Evolutionary conservation across 2,888 invertebrate species (phyloP), one percentile per base, ranked within the genome.

Genomic region (Cyclophora punctaria): DNA sequence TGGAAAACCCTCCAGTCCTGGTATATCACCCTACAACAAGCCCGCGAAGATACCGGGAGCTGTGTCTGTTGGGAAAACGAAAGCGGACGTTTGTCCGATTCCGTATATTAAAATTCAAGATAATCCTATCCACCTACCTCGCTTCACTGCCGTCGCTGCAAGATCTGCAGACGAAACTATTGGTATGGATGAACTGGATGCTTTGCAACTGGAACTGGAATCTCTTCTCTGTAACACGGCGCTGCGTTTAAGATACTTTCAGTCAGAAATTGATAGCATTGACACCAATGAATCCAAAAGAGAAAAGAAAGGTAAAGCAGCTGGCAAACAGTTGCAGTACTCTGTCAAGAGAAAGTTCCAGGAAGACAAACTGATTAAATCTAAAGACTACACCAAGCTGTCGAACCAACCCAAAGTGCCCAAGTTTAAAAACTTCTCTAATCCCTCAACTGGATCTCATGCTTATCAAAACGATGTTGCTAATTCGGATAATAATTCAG

Each of bases 151-250:
- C 48, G 91, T 94, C 34, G 80, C 95, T 47, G 90, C 91, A 6
- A 90, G 94, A 50, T 90, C 91, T 40, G 89, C 91, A 2, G 94
- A 94, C 52, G 96, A 96, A 67, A 92, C 92, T 3, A 91, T 97
- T 54, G 93, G 93, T 20, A 94, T 96, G 89, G 97, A 98, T 65
- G 97, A 98, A 72, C 84, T 98, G 46, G 97, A 98, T 75, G 90
- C 92, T 2, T 83, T 98, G 5, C 98, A 98, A 75, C 83, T 94
- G 48, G 98, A 98, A 75, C 80, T 98, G 48, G 98, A 98, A 80
- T 93, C 93, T 34, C 84, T 98, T 47, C 89, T 98, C 34, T 95
- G 96, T 0, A 94, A 94, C 48, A 94, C 95, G 48, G 96, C 96
- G 0, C 91, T 96, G 7, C 90, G 97, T 50, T 91, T 93, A 60